These are phyloP conservation scores for Pheosia gnoma DNA, from an alignment of 2,888 invertebrate species.

Conservation along the genomic window DNA sequence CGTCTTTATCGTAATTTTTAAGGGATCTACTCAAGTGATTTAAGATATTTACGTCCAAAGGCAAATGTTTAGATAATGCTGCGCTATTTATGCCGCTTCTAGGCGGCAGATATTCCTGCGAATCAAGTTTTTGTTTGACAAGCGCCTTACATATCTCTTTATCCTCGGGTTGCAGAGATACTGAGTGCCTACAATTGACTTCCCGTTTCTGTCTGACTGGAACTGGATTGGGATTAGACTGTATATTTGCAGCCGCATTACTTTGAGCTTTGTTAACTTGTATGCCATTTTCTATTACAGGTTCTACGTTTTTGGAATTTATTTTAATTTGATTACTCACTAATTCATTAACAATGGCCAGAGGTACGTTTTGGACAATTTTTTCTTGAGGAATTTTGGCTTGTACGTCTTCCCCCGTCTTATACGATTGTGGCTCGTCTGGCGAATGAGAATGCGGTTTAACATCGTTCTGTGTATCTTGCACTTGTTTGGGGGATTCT, in stretches of 20 bases:
- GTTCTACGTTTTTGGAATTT: slow-evolving; percentile 16
- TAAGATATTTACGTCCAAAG: slow-evolving; percentile 48
- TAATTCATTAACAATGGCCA: slow-evolving; percentile 52
- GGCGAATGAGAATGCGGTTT: slow-evolving; percentile 58
- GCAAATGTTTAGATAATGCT: slow-evolving; percentile 52
- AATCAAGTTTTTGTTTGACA: slow-evolving; percentile 23
- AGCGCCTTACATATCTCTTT: slow-evolving; percentile 61
- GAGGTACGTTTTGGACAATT: slow-evolving; percentile 51
- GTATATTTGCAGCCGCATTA: slow-evolving; percentile 24
- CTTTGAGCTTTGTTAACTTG: slow-evolving; percentile 32
- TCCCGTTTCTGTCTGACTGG: slow-evolving; percentile 62
- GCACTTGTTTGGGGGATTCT: slow-evolving; percentile 9
- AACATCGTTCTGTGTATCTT: slow-evolving; percentile 10
- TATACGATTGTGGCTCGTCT: slow-evolving; percentile 73
- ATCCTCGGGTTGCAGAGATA: slow-evolving; percentile 53
- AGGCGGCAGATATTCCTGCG: slow-evolving; percentile 42
- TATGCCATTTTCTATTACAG: slow-evolving; percentile 18
- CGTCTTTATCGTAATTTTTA: slow-evolving; percentile 58
- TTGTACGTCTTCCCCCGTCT: slow-evolving; percentile 63
- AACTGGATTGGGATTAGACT: slow-evolving; percentile 22
- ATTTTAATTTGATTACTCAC: slow-evolving; percentile 27
- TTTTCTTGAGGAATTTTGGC: slow-evolving; percentile 28
- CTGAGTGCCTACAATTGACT: slow-evolving; percentile 63
- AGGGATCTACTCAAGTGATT: slow-evolving; percentile 65
- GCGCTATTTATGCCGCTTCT: slow-evolving; percentile 55